phyloP scores from a whole-genome alignment of 2,797 vertebrate species.

The Poecilia velifera region DNA sequence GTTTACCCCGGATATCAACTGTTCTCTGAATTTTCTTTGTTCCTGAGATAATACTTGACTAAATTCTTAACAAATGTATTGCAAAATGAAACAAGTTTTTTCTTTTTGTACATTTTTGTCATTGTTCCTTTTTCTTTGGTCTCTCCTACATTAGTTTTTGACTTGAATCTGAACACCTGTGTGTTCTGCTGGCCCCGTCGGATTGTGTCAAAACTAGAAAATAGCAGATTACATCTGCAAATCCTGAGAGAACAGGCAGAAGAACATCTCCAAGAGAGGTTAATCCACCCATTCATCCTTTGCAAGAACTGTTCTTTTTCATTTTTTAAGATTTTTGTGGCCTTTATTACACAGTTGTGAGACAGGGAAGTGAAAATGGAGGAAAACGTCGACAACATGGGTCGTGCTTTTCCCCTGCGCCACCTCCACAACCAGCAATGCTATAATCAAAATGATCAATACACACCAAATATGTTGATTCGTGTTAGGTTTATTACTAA shows the following conservation, averaged over 20 bases:
- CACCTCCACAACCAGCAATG: not conserved
- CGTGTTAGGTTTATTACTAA: too few relatives aligned
- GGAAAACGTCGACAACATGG: too few relatives aligned
- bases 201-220: conserved; percentile 82
- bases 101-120: not conserved
- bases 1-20: not conserved
- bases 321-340: too few relatives aligned
- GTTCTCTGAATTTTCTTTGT: not conserved
- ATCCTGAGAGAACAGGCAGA: conserved; percentile 75
- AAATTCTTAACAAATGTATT: not conserved
- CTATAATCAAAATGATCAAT: too few relatives aligned
- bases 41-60: not conserved
- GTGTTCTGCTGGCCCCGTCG: conserved; percentile 88
- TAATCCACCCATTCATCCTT: conserved; percentile 13
- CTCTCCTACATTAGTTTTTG: conserved; percentile 77
- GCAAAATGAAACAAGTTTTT: not conserved
- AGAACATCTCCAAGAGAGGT: conserved; percentile 83
- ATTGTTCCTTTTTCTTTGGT: conserved; percentile 1
- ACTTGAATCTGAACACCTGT: conserved; percentile 85
- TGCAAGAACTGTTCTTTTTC: not conserved
- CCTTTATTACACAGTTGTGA: too few relatives aligned
- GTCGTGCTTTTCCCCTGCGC: too few relatives aligned
- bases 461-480: too few relatives aligned
- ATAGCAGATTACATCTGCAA: conserved; percentile 66
- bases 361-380: too few relatives aligned